These are phyloP conservation scores for Anableps anableps DNA, from an alignment of 2,797 vertebrate genomes.

Conservation along the genomic window DNA sequence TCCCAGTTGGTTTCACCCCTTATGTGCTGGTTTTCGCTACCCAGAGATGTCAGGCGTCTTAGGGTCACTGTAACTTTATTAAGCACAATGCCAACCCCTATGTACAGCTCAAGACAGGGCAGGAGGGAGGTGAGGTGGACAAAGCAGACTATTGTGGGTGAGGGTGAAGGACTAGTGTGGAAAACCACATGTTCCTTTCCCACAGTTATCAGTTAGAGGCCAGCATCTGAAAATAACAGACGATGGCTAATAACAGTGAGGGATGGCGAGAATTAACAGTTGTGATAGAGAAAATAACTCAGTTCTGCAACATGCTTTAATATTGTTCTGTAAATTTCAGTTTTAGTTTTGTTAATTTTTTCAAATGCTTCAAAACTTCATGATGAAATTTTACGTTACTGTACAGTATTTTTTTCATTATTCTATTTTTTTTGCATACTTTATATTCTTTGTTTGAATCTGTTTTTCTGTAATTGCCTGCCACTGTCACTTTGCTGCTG, in stretches of 20 bases:
- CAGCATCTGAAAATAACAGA: slow-evolving; percentile 69
- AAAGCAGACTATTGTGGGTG: slow-evolving; percentile 72
- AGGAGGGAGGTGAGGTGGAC: slow-evolving; percentile 66
- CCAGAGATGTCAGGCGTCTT: slow-evolving; percentile 65
- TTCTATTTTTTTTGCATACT: too few relatives aligned
- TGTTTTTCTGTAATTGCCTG: too few relatives aligned
- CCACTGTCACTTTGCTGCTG: too few relatives aligned
- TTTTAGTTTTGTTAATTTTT: neutral
- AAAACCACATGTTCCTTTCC: slow-evolving; percentile 80
- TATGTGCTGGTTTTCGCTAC: slow-evolving; percentile 48
- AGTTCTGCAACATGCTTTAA: slow-evolving; percentile 5
- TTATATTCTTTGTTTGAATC: too few relatives aligned
- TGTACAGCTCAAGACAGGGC: slow-evolving; percentile 58
- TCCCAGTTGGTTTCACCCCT: slow-evolving; percentile 50
- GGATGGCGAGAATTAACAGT: slow-evolving; percentile 46
- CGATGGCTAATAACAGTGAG: slow-evolving; percentile 62
- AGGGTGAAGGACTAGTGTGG: slow-evolving; percentile 46
- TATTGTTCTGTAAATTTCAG: neutral
- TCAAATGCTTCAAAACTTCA: neutral
- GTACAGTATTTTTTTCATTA: too few relatives aligned
- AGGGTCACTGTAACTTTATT: slow-evolving; percentile 77
- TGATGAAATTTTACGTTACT: too few relatives aligned
- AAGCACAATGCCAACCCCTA: slow-evolving; percentile 77
- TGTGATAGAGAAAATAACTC: slow-evolving; percentile 43
- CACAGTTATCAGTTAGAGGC: slow-evolving; percentile 78